Evolutionary conservation across 2,797 vertebrate genomes (phyloP).

Genomic region (Catharus ustulatus): DNA sequence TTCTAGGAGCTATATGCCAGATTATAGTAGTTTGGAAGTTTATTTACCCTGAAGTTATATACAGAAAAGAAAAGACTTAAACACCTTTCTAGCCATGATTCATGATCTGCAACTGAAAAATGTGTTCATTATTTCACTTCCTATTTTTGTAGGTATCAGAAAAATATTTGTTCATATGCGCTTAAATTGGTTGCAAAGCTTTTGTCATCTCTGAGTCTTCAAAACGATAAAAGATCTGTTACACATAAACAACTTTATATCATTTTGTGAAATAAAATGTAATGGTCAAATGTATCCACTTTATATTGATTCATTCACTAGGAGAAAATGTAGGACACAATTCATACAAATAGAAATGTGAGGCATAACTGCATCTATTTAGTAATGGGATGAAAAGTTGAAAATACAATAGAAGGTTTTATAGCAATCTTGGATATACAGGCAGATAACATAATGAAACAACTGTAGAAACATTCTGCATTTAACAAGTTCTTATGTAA

Average conservation of each 20-base stretch:
- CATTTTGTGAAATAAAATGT: background rate
- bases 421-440: background rate
- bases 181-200: background rate
- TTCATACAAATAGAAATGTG: background rate
- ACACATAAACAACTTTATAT: background rate
- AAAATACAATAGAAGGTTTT: background rate
- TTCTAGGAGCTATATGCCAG: background rate
- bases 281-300: background rate
- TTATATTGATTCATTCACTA: background rate
- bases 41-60: background rate
- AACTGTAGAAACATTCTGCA: background rate
- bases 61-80: background rate
- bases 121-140: background rate
- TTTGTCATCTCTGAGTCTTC: background rate
- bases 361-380: background rate
- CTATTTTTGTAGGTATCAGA: background rate
- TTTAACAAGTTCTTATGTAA: background rate
- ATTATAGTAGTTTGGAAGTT: background rate
- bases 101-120: background rate
- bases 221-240: background rate
- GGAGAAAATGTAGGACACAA: background rate
- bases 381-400: background rate
- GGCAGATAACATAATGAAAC: background rate
- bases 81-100: background rate
- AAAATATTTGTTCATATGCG: background rate